Evolutionary conservation across 1,140 invertebrate genomes (phyloP).

Genomic region (Microplitis demolitor): DNA sequence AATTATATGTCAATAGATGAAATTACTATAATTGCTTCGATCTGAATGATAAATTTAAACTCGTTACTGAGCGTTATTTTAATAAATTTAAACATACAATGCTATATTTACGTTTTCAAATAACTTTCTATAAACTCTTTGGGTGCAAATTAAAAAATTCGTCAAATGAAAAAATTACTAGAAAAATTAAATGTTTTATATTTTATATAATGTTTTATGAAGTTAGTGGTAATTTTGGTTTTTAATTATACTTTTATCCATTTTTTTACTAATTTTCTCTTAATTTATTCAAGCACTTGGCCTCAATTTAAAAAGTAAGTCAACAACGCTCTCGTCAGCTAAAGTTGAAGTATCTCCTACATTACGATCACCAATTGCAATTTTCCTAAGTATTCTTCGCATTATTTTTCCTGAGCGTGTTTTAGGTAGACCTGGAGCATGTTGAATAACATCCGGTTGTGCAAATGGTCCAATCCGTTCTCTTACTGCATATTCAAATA

Average conservation of each 20-base stretch:
- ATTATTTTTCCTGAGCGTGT: slow-evolving; percentile 98
- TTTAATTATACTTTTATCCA: neutral
- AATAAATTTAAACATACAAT: too few species aligned
- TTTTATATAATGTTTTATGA: neutral
- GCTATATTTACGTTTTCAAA: too few species aligned
- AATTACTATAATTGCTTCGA: too few species aligned
- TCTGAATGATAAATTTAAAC: too few species aligned
- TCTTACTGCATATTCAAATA: slow-evolving; percentile 68
- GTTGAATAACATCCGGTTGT: slow-evolving; percentile 91
- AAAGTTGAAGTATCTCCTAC: slow-evolving; percentile 93
- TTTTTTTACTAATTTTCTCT: slow-evolving; percentile 24
- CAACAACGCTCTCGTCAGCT: slow-evolving; percentile 85
- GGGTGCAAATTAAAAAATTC: too few species aligned
- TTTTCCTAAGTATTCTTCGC: slow-evolving; percentile 90
- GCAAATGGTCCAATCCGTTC: slow-evolving; percentile 96
- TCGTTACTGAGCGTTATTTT: too few species aligned
- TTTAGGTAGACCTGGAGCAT: slow-evolving; percentile 91
- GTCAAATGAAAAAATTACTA: neutral
- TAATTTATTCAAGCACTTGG: slow-evolving; percentile 46
- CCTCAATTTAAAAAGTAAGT: slow-evolving; percentile 76
- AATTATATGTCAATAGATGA: too few species aligned
- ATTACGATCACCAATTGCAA: slow-evolving; percentile 84
- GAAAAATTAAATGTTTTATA: neutral
- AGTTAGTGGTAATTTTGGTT: neutral
- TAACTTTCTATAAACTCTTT: too few species aligned